These are phyloP conservation scores for Eledona agricola DNA, from an alignment of 2,888 invertebrate genomes.

Conservation along the genomic window DNA sequence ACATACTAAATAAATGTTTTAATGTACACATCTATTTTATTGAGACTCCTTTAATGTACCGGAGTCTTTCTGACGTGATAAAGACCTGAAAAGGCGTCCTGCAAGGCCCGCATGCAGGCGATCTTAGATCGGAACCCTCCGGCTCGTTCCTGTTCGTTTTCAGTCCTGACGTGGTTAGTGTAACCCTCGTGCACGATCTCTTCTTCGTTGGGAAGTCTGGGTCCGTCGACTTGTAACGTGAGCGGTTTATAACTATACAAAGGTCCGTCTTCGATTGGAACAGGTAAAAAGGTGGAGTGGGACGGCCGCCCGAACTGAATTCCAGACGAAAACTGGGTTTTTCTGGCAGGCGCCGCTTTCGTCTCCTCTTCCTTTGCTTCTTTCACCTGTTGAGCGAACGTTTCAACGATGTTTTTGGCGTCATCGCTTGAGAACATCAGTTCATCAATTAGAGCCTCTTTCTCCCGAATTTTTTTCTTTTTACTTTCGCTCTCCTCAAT, in stretches of 20 bases:
- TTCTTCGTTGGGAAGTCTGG: conserved; percentile 70
- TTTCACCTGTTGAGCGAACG: conserved; percentile 77
- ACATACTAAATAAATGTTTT: conserved; percentile 28
- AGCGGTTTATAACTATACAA: conserved; percentile 74
- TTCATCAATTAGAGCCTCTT: conserved; percentile 94
- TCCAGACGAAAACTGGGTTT: conserved; percentile 85
- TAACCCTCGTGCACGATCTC: conserved; percentile 76
- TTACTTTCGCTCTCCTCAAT: conserved; percentile 76
- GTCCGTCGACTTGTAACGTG: conserved; percentile 72
- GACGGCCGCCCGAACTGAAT: conserved; percentile 79
- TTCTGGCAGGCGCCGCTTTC: conserved; percentile 60
- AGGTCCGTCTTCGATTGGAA: conserved; percentile 82
- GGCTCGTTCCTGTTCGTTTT: conserved; percentile 79
- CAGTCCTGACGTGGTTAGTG: conserved; percentile 76
- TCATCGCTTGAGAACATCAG: conserved; percentile 92
- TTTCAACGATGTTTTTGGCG: conserved; percentile 86
- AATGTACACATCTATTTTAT: conserved; percentile 16
- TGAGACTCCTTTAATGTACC: conserved; percentile 18
- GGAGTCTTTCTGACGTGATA: conserved; percentile 61
- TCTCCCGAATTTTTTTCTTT: conserved; percentile 83
- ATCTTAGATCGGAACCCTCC: conserved; percentile 87
- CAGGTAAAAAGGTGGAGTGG: conserved; percentile 70
- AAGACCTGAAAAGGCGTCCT: conserved; percentile 86
- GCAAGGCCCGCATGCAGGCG: conserved; percentile 86
- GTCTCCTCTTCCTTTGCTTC: conserved; percentile 70